phyloP scores from a whole-genome alignment of 1,140 invertebrate genomes.

The Chlorops oryzae region DNA sequence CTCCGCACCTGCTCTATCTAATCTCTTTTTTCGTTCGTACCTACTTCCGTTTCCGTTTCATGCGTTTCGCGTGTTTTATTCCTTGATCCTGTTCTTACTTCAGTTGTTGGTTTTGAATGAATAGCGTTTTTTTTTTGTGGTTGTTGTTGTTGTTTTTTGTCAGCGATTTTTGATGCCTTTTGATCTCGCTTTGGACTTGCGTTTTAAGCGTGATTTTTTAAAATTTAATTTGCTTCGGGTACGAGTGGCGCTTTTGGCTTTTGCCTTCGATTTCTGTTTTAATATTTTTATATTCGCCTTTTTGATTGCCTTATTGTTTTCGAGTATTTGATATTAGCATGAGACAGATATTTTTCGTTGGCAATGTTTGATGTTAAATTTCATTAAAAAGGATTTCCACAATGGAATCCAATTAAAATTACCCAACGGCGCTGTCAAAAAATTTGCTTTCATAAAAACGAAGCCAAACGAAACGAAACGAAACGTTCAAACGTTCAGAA shows the following conservation, averaged over 20 bases:
- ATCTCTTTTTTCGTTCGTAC: too few relatives aligned
- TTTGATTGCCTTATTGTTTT: too few relatives aligned
- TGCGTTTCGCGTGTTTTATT: too few relatives aligned
- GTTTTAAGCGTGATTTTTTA: not conserved
- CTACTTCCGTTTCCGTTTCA: too few relatives aligned
- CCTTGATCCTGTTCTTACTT: not conserved
- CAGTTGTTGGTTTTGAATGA: not conserved
- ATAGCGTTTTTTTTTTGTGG: not conserved
- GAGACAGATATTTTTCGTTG: too few relatives aligned
- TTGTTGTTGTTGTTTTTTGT: slow-evolving; percentile 1
- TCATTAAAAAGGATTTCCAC: slow-evolving; percentile 7
- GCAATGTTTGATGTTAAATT: not conserved
- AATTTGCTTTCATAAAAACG: slow-evolving; percentile 8
- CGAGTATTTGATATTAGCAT: too few relatives aligned
- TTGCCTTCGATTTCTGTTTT: not conserved
- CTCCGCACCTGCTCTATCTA: too few relatives aligned
- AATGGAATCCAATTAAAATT: slow-evolving; percentile 16
- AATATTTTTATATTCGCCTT: too few relatives aligned
- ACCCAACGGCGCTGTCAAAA: slow-evolving; percentile 12
- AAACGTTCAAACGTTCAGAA: slow-evolving; percentile 5
- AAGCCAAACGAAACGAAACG: slow-evolving; percentile 4
- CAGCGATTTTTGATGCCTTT: slow-evolving; percentile 11
- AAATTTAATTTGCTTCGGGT: slow-evolving; percentile 6
- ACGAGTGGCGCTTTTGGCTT: not conserved
- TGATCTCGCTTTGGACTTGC: slow-evolving; percentile 11